Percentiles rank a stretch among this genome's conserved stretches.
These are phyloP conservation scores for Anhinga rufa DNA, from an alignment of 2,113 vertebrate genomes.

Conservation along the genomic window DNA sequence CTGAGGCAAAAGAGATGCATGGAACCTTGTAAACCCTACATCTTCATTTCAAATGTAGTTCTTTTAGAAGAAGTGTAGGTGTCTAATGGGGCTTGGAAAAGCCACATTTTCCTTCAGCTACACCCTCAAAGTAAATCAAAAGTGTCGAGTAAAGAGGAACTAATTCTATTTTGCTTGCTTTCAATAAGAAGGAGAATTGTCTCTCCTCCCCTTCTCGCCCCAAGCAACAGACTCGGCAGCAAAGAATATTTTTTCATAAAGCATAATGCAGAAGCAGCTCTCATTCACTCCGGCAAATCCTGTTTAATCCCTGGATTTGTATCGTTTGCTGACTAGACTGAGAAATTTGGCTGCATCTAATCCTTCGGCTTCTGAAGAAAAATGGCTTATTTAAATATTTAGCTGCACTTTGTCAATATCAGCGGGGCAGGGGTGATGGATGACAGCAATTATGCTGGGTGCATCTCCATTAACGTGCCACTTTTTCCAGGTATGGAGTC, in stretches of 20 bases:
- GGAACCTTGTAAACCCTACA: neutral
- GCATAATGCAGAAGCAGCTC: constrained; percentile 42
- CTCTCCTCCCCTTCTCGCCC: constrained; percentile 20
- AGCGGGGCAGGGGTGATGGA: constrained; percentile 56
- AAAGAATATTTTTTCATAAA: constrained; percentile 33
- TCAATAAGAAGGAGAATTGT: constrained; percentile 18
- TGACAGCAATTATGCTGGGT: constrained; percentile 66
- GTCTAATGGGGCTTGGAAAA: constrained; percentile 27
- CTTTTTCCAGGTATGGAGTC: constrained; percentile 53
- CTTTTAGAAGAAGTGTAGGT: neutral
- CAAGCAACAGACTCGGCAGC: constrained; percentile 39
- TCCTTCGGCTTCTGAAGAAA: constrained; percentile 59
- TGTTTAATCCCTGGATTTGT: constrained; percentile 46
- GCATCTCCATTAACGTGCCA: constrained; percentile 62
- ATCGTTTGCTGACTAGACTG: constrained; percentile 45
- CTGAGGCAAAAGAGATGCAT: neutral
- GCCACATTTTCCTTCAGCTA: constrained; percentile 6
- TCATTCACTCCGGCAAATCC: constrained; percentile 53
- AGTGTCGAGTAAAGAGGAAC: neutral
- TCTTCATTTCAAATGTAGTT: neutral
- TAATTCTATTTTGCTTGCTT: constrained; percentile 40
- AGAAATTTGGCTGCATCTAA: constrained; percentile 38
- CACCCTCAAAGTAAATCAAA: constrained; percentile 46
- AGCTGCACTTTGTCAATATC: constrained; percentile 64
- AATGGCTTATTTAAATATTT: constrained; percentile 74